Conservation (phyloP, 2,888 invertebrate species). For the Agriopis aurantiaria region DNA sequence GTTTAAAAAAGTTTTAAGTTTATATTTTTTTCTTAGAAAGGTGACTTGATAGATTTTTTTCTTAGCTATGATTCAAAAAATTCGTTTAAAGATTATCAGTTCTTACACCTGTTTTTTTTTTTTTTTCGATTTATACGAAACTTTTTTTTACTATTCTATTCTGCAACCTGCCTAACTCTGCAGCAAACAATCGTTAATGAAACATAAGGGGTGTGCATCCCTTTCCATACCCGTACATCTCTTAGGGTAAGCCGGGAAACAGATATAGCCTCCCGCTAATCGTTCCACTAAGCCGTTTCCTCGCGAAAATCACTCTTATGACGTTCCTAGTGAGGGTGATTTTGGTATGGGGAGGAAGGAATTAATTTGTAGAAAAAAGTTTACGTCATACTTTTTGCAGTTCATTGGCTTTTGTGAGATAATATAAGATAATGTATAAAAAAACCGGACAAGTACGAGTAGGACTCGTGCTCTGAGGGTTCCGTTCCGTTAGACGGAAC, state of each 20-base stretch:
- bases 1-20: no score
- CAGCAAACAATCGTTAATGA: constrained; percentile 78
- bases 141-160: constrained; percentile 29
- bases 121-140: no score
- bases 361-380: constrained; percentile 28
- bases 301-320: constrained; percentile 12
- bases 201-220: constrained; percentile 83
- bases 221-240: constrained; percentile 68
- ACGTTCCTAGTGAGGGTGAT: not conserved
- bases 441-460: no score
- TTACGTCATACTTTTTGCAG: constrained; percentile 19
- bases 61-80: no score
- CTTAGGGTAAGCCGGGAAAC: constrained; percentile 64
- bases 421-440: not conserved
- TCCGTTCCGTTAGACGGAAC: no score
- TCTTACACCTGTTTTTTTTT: no score
- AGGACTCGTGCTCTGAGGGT: no score
- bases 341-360: not conserved
- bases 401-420: constrained; percentile 19
- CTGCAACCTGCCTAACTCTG: constrained; percentile 57
- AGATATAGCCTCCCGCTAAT: constrained; percentile 55
- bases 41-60: no score
- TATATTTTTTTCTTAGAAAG: no score
- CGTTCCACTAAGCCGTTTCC: constrained; percentile 10
- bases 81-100: no score